Evolutionary conservation across 1,140 invertebrate genomes (phyloP), one percentile per base, ranked within the genome.

Genomic region (Bombus picipes): DNA sequence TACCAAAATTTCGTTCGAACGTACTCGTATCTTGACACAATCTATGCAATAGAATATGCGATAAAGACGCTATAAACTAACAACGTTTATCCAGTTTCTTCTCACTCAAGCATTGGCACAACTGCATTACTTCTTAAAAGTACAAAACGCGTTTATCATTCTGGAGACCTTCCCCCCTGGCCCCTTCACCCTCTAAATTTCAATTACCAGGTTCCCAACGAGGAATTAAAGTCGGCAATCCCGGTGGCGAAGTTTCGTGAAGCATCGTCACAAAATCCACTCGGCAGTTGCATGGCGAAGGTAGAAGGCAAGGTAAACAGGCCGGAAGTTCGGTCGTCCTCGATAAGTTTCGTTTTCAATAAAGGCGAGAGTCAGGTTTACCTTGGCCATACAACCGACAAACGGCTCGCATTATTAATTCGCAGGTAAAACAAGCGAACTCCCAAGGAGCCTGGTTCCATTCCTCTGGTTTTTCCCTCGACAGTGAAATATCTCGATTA

Each of bases 401-500:
- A 18, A 0, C n/a, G 39, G 4, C 12, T 53, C n/a, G 34, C 39
- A 37, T 79, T 68, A 39, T 59, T 37, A 82, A 82, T 65, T 74
- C 71, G 9, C n/a, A 47, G 32, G 37, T 22, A 41, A 74, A 74
- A 74, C 68, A 59, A 65, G 6, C 37, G 3, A 59, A 68, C 25
- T 47, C 32, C 32, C 37, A 10, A 37, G 18, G 53, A 65, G 22
- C 3, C 47, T 5, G 13, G 0, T 18, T 15, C 34, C 41, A 1
- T 28, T 10, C 22, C 28, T 3, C 25, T 5, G 43, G 0, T 68
- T 65, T n/a, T 81, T 76, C 37, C 66, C 6, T 47, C 41, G 39
- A 59, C 79, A 76, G 83, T 86, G 74, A 83, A 77, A 89, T 87
- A 86, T 87, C 76, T 59, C 65, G 80, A 68, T 18, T 25, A 39